Percentiles rank a stretch among this genome's conserved stretches.
These are phyloP conservation scores for Strix occidentalis DNA, from an alignment of 2,797 vertebrate genomes.

Conservation along the genomic window DNA sequence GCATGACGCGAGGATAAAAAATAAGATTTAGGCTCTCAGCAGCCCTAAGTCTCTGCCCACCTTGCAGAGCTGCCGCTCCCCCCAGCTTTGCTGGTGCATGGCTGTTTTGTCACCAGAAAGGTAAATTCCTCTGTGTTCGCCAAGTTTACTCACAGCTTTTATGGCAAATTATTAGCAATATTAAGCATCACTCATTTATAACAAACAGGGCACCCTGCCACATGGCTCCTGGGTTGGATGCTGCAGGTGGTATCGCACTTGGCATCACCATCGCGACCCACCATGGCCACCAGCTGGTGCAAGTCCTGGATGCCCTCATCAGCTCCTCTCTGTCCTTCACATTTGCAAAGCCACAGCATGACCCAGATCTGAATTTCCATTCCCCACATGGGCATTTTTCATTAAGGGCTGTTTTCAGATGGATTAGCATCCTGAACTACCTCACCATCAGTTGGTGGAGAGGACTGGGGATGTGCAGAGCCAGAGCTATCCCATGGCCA, in stretches of 20 bases:
- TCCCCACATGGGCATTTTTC: rapidly evolving
- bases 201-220: not conserved
- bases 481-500: not conserved
- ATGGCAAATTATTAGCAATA: not conserved
- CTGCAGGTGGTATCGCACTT: not conserved
- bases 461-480: rapidly evolving
- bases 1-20: not conserved
- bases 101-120: not conserved
- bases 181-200: not conserved
- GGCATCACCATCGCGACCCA: no score
- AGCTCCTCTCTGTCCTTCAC: not conserved
- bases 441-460: not conserved
- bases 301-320: not conserved
- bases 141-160: not conserved
- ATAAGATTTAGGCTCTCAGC: not conserved
- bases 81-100: rapidly evolving
- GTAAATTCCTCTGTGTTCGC: not conserved
- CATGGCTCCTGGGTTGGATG: no score
- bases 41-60: not conserved
- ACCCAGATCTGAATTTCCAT: not conserved
- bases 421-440: not conserved
- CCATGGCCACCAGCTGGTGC: rapidly evolving
- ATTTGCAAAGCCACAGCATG: not conserved
- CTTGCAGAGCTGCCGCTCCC: not conserved
- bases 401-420: not conserved